Percentiles rank a stretch among this genome's conserved stretches.
Conservation (phyloP, 2,888 invertebrate species). For the Latrodectus elegans region DNA sequence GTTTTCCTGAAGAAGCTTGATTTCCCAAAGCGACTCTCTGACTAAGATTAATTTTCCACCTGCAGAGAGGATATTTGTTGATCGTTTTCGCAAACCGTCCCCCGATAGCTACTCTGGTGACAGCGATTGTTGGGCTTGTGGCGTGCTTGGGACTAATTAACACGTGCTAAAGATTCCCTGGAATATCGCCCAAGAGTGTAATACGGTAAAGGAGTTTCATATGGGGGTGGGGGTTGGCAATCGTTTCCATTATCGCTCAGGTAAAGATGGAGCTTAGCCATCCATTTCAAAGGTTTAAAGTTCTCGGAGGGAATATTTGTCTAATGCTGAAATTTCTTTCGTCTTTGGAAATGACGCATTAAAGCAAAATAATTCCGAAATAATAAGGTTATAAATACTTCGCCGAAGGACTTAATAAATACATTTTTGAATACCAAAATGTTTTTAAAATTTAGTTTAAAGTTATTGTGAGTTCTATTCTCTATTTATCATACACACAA, state of each 20-base stretch:
- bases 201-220: not conserved
- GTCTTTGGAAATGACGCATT: too few relatives aligned
- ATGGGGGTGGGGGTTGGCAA: slow-evolving; percentile 13
- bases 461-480: too few relatives aligned
- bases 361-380: too few relatives aligned
- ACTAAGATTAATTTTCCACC: slow-evolving; percentile 62
- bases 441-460: too few relatives aligned
- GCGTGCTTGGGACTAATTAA: slow-evolving; percentile 55
- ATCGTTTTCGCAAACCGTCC: slow-evolving; percentile 25
- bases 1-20: not conserved
- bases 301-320: slow-evolving; percentile 3
- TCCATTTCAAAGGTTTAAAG: not conserved
- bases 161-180: slow-evolving; percentile 55
- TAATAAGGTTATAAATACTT: too few relatives aligned
- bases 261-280: slow-evolving; percentile 1
- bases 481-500: too few relatives aligned
- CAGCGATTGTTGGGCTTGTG: slow-evolving; percentile 49
- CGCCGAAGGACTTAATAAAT: too few relatives aligned
- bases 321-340: not conserved
- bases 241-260: slow-evolving; percentile 45
- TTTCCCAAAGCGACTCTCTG: slow-evolving; percentile 42
- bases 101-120: slow-evolving; percentile 28
- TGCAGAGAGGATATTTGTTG: slow-evolving; percentile 50
- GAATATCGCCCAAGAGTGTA: slow-evolving; percentile 26
- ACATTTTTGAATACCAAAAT: too few relatives aligned